phyloP scores from a whole-genome alignment of 30 jellyfish, hydroid and myxozoan species.

The Pelagia noctiluca region DNA sequence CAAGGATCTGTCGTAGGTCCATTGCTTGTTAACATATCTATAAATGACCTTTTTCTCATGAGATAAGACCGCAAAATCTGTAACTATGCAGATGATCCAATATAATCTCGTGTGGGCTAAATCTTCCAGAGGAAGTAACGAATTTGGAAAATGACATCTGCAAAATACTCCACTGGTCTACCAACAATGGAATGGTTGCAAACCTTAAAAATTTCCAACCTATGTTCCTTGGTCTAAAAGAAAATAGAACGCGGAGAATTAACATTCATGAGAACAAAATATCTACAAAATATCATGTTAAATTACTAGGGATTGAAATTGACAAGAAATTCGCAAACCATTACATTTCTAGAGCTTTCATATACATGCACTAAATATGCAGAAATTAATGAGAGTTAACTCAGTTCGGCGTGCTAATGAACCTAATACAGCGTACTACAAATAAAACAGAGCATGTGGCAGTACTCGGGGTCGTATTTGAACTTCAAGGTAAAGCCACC shows the following conservation, averaged over 20 bases:
- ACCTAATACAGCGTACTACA: background rate
- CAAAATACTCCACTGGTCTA: background rate
- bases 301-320: background rate
- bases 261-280: background rate
- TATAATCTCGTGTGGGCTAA: slow-evolving; percentile 40
- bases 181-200: slow-evolving; percentile 31
- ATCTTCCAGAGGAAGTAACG: slow-evolving; percentile 1
- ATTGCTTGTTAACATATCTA: slow-evolving; percentile 31
- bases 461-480: too few species aligned
- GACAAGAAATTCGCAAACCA: background rate
- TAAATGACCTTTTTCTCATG: slow-evolving; percentile 39
- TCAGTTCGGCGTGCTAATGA: background rate
- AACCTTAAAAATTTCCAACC: background rate
- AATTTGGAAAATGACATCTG: slow-evolving; percentile 36
- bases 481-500: background rate
- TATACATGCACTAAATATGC: too few species aligned
- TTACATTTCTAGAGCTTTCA: too few species aligned
- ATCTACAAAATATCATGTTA: background rate
- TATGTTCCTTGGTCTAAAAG: background rate
- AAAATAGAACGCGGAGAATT: background rate
- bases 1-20: slow-evolving; percentile 62
- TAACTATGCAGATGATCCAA: slow-evolving; percentile 51
- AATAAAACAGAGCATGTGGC: too few species aligned
- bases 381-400: too few species aligned
- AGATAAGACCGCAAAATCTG: slow-evolving; percentile 38